Evolutionary conservation across 2,113 vertebrate genomes (phyloP).

Genomic region (Nannobrachium achirus): DNA sequence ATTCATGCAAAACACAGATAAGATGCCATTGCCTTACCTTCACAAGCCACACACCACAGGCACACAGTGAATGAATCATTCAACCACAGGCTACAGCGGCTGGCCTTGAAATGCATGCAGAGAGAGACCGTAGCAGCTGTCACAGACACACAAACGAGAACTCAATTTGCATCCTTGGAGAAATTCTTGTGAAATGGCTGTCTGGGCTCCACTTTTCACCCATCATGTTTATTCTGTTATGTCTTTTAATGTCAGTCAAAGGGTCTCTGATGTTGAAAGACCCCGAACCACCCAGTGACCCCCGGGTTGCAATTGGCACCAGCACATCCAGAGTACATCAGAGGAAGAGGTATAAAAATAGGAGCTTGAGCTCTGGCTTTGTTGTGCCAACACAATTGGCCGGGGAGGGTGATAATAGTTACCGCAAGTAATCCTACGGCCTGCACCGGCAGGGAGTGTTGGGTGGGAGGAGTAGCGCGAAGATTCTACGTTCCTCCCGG

Average conservation of each 20-base stretch:
- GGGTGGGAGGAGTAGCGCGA: too few species aligned
- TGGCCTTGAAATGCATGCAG: conserved; percentile 14
- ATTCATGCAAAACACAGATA: conserved; percentile 55
- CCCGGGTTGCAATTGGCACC: conserved; percentile 3
- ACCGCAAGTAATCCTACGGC: too few species aligned
- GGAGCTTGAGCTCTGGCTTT: too few species aligned
- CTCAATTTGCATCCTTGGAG: conserved; percentile 7
- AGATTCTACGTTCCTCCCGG: too few species aligned
- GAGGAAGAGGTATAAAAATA: not conserved
- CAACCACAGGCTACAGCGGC: conserved; percentile 20
- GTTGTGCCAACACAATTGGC: not conserved
- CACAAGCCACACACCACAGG: conserved; percentile 30
- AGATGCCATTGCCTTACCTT: conserved; percentile 53
- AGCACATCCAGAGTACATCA: too few species aligned
- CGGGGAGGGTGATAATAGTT: too few species aligned
- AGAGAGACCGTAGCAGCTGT: conserved; percentile 37
- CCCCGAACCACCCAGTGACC: not conserved
- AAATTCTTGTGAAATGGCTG: conserved; percentile 29
- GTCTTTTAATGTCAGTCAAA: conserved; percentile 25
- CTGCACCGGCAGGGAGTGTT: too few species aligned
- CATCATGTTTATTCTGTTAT: conserved; percentile 20
- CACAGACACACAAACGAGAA: conserved; percentile 50
- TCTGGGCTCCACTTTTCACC: conserved; percentile 29
- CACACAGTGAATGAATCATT: conserved; percentile 56
- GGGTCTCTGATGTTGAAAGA: not conserved